Percentiles rank a stretch among this genome's conserved stretches.
Evolutionary conservation across 2,797 vertebrate species (phyloP).

Genomic region (Gambusia yucatana): DNA sequence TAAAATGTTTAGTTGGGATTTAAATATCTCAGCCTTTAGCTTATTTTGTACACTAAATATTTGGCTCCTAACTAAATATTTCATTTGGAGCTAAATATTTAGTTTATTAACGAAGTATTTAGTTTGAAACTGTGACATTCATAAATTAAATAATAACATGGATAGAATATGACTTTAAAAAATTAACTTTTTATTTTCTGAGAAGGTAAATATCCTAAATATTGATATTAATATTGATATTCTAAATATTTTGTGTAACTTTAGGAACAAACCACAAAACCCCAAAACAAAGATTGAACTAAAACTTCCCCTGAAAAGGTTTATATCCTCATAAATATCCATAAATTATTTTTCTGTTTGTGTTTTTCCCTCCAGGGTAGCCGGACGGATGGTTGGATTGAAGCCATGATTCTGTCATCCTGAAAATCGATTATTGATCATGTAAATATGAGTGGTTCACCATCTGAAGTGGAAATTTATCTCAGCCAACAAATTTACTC

Average conservation of each 20-base stretch:
- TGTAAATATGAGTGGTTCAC: constrained; percentile 2
- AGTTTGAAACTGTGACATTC: neutral
- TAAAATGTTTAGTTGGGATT: neutral
- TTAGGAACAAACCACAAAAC: neutral
- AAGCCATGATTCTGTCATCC: neutral
- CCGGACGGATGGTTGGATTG: neutral
- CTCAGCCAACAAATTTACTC: neutral
- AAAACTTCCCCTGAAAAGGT: neutral
- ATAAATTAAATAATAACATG: too few relatives aligned
- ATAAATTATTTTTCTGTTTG: neutral
- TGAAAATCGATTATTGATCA: neutral
- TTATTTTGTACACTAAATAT: neutral
- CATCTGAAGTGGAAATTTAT: neutral
- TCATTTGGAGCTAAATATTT: too few relatives aligned
- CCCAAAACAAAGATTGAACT: neutral
- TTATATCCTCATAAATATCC: neutral
- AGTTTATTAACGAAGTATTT: neutral
- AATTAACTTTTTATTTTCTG: too few relatives aligned
- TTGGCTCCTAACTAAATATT: too few relatives aligned
- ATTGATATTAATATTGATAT: too few relatives aligned
- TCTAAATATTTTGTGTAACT: neutral
- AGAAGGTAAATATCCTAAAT: neutral
- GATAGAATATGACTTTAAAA: too few relatives aligned
- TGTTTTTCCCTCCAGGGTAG: neutral
- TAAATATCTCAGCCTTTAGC: neutral